Percentiles rank a stretch among this genome's conserved stretches.
Evolutionary conservation across 2,797 vertebrate species (phyloP).

Genomic region (Aldrovandia affinis): DNA sequence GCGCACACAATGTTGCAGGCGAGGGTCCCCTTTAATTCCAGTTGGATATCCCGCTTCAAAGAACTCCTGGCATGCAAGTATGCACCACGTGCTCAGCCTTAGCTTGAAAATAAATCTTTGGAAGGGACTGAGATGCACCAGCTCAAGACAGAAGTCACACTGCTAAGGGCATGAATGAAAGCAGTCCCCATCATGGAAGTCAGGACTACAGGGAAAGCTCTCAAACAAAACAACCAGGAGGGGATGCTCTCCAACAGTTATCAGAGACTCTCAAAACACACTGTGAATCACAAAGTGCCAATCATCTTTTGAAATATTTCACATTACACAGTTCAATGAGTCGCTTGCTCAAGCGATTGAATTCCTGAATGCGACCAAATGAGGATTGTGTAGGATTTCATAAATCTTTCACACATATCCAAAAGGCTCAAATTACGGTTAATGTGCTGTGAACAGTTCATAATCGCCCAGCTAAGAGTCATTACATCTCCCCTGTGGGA

Average conservation of each 20-base stretch:
- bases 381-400: neutral
- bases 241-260: neutral
- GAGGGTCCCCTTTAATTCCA: conserved; percentile 33
- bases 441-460: conserved; percentile 1
- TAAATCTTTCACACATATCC: neutral
- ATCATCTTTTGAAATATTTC: neutral
- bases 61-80: conserved; percentile 54
- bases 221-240: neutral
- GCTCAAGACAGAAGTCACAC: conserved; percentile 17
- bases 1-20: conserved; percentile 44
- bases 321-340: neutral
- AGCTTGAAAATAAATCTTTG: conserved; percentile 53
- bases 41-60: conserved; percentile 43
- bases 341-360: neutral
- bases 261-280: neutral
- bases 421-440: neutral
- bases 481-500: neutral
- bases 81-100: conserved; percentile 51
- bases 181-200: neutral
- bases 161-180: conserved; percentile 22
- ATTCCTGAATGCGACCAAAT: neutral
- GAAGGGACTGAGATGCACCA: conserved; percentile 18
- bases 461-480: neutral
- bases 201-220: neutral
- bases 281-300: neutral